A percentile compares a stretch with the other conserved stretches of the same genome.
Conservation (phyloP, 2,888 invertebrate genomes). For the Pachydiplax longipennis region DNA sequence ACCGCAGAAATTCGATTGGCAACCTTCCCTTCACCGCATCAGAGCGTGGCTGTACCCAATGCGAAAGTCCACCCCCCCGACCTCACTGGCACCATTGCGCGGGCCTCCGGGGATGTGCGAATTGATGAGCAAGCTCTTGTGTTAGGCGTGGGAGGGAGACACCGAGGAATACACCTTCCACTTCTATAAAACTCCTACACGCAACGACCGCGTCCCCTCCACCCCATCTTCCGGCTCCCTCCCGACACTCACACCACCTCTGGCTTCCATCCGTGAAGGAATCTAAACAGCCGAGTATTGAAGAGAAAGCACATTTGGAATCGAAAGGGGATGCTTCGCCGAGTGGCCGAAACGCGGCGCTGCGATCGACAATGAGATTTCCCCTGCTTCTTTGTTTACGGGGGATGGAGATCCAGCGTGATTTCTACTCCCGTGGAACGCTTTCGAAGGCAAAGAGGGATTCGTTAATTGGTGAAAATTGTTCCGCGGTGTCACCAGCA, state of each 20-base stretch:
- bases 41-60: constrained; percentile 17
- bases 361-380: neutral
- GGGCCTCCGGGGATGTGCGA: neutral
- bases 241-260: neutral
- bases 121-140: constrained; percentile 24
- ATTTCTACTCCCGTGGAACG: no score
- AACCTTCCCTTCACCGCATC: neutral
- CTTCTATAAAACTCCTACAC: neutral
- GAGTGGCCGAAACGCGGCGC: neutral
- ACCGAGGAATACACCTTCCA: neutral
- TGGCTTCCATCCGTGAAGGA: constrained; percentile 23
- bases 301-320: neutral
- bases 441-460: no score
- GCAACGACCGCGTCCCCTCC: neutral
- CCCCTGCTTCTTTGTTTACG: no score
- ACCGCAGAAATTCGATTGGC: neutral
- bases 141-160: neutral
- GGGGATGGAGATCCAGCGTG: no score
- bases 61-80: neutral
- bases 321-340: neutral
- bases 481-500: no score
- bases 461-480: no score
- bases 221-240: constrained; percentile 19
- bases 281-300: constrained; percentile 8
- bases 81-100: constrained; percentile 20